Evolutionary conservation across 2,113 vertebrate genomes (phyloP).

Genomic region (Macroglossus sobrinus): DNA sequence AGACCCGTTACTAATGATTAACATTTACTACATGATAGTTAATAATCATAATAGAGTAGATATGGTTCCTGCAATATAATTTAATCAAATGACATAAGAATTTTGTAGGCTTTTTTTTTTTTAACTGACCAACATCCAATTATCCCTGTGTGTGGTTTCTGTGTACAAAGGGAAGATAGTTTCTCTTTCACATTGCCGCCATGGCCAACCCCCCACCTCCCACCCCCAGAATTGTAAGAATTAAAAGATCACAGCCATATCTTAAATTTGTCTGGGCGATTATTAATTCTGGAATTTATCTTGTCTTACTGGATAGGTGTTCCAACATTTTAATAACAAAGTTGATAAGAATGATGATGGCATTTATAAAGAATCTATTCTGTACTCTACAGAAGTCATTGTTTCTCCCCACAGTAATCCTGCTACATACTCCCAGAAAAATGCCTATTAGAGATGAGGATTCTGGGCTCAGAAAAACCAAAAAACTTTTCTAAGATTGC

Average conservation of each 20-base stretch:
- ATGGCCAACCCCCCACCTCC: too few relatives aligned
- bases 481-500: not conserved
- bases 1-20: conserved; percentile 59
- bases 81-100: conserved; percentile 49
- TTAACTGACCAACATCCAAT: conserved; percentile 68
- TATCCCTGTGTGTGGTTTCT: conserved; percentile 67
- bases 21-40: conserved; percentile 50
- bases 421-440: not conserved
- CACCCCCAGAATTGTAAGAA: conserved; percentile 43
- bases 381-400: not conserved
- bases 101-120: not conserved
- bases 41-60: conserved; percentile 49
- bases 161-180: conserved; percentile 25
- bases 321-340: conserved; percentile 53
- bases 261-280: conserved; percentile 46
- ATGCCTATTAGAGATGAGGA: not conserved
- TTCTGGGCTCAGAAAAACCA: not conserved
- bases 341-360: conserved; percentile 1
- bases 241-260: conserved; percentile 21
- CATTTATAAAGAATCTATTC: not conserved
- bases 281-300: conserved; percentile 44
- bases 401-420: not conserved
- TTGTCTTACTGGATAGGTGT: not conserved
- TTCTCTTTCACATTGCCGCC: not conserved
- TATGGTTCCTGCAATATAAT: conserved; percentile 54